Base-by-base conservation (phyloP, 2,888 invertebrate species). In the Calameuta filiformis region DNA sequence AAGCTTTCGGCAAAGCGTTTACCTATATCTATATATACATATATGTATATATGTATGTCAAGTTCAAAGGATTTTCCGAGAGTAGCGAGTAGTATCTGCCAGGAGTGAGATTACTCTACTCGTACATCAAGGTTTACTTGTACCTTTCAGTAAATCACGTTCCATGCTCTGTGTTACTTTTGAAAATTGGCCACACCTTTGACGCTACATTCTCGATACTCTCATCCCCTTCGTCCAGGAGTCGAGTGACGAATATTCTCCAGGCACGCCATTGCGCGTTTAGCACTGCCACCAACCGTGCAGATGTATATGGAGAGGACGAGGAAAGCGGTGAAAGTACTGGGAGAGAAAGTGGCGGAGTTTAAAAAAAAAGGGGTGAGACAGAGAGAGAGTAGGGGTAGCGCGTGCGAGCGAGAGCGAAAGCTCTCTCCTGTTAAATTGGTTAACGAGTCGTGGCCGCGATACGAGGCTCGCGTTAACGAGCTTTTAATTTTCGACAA, bases 171-270 rank as follows among this genome's bases (percentile, higher is more conserved):
- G 73, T 37, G 35, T n/a, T 30, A 68, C 33, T 75, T 68, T 75
- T 31, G 33, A 75, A 75, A 56, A 75, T 75, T 75, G 68, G 56
- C 75, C 77, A 56, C 77, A 69, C 77, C 77, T 75, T 77, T 33
- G 40, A 40, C 37, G 35, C 40, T 37, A 73, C 35, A 15, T 74
- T 56, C 35, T 23, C 12, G 31, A 75, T 35, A 75, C 4, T 71
- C 71, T 71, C 71, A 31, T 31, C 31, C 71, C 71, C 34, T 31
- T 71, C 11, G 71, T 31, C 1, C 31, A 34, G 71, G 71, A 34
- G 11, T 69, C 69, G 15, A 33, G 15, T 71, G 71, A 71, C 71
- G 71, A 71, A 71, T 71, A 34, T 71, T 71, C 71, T 15, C 33
- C 12, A 56, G 71, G 31, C 71, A 71, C 71, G 71, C 71, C 31